Evolutionary conservation across 1,140 invertebrate species (phyloP).

Genomic region (Aphaenogaster floridana): DNA sequence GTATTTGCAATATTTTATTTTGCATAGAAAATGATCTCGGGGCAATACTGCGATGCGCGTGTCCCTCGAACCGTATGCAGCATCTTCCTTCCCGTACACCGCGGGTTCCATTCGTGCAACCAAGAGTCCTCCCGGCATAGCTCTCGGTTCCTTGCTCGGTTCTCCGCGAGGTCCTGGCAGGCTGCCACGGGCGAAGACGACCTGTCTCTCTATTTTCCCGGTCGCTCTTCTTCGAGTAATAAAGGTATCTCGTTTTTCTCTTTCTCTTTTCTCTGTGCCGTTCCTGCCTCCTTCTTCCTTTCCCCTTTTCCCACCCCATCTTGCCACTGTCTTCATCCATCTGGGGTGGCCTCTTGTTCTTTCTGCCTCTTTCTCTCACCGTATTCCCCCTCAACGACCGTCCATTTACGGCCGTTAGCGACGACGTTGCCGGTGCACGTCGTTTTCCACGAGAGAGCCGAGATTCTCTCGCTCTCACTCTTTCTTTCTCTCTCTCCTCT

Average conservation of each 20-base stretch:
- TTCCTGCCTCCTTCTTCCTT: neutral
- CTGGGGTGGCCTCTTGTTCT: constrained; percentile 60
- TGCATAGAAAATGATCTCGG: constrained; percentile 61
- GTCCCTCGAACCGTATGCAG: constrained; percentile 43
- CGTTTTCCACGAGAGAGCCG: constrained; percentile 35
- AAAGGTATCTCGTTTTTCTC: constrained; percentile 69
- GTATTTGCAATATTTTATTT: constrained; percentile 71
- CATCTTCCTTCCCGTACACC: neutral
- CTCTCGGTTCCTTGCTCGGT: neutral
- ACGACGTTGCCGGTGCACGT: constrained; percentile 52
- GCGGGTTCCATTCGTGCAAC: constrained; percentile 53
- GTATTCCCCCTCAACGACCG: constrained; percentile 68
- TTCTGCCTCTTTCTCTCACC: constrained; percentile 44
- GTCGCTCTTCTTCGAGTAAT: constrained; percentile 63
- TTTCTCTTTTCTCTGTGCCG: neutral
- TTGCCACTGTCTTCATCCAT: constrained; percentile 45
- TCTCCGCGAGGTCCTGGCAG: constrained; percentile 65
- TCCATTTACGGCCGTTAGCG: constrained; percentile 71
- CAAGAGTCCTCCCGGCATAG: constrained; percentile 25
- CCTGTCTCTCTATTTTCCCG: constrained; percentile 71
- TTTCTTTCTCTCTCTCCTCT: neutral
- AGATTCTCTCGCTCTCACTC: constrained; percentile 28
- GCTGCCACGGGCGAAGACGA: constrained; percentile 68
- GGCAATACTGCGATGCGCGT: constrained; percentile 61
- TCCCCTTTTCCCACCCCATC: constrained; percentile 7